Base-by-base conservation (phyloP, 2,113 vertebrate species). In the Scatophagus argus region DNA sequence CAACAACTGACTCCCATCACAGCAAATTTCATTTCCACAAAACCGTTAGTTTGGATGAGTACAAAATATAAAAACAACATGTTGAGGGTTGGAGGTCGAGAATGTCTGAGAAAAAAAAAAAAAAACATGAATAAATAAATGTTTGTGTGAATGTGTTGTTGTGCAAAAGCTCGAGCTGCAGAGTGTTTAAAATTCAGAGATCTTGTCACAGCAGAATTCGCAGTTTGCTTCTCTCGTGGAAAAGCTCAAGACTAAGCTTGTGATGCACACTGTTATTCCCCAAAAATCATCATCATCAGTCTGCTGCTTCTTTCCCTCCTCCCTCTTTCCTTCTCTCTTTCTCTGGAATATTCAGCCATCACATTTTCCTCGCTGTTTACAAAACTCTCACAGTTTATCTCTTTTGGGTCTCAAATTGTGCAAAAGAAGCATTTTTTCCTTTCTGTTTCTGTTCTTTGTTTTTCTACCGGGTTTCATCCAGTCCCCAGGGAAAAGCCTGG, bases 331-430 rank as follows among this genome's bases (percentile, higher is more conserved):
- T 49, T 41, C 34, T 62, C 65, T 74, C 58, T 86, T 83, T 77
- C 71, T 91, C 86, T 87, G 36, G 68, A 83, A 86, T 88, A 88
- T 93, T 87, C 70, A 86, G 65, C 86, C 71, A 86, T 92, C 86
- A 87, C 76, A 65, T 74, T 81, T 89, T 74, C 73, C 47, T 77
- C 49, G 12, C 55, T 87, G 73, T 90, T 93, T 90, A 92, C 81
- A 91, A 89, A 92, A 82, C 72, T 76, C 80, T 62, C 43, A 49
- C 62, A 79, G 65, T 83, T 89, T 79, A 85, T 86, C 79, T 82
- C 83, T 86, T 93, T 90, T 81, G 79, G 78, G 77, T 84, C 70
- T 82, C 79, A 87, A 93, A 92, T 87, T 85, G 79, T 86, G 84
- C 85, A 86, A 89, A 91, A 88, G 81, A 88, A 81, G 85, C 85